Evolutionary conservation across 1,140 invertebrate genomes (phyloP), one percentile per base, ranked within the genome.

Genomic region (Chrysoperla carnea): DNA sequence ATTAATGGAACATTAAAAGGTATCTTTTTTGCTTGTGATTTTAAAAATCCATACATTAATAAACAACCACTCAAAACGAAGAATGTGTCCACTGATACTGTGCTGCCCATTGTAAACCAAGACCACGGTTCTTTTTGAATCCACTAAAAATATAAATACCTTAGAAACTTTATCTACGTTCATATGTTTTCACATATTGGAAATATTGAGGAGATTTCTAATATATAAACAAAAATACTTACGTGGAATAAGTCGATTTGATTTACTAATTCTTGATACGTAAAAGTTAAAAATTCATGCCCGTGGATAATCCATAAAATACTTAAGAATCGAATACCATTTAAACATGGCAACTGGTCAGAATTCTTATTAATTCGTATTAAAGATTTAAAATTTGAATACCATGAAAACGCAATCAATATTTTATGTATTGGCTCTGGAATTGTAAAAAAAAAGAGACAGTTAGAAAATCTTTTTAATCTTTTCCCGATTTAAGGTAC

Each of bases 231-330:
- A n/a, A n/a, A n/a, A n/a, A n/a, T n/a, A n/a, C 36, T 45, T 41
- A 45, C 39, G 7, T 39, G 35, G n/a, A 36, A 39, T 29, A 41
- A 14, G 28, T 45, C 43, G 14, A 37, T 6, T 23, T 33, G 31
- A 29, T 46, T 46, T 15, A 28, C 40, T 14, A 39, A 15, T 23
- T 40, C 36, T 15, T 37, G 40, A 38, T 23, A 36, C 9, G 27
- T 29, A 12, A 33, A 39, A 23, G 17, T 37, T 38, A 39, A 39
- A 38, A 40, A 68, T 4, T 58, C 51, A 36, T 79, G 76, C 0
- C 73, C 73, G 2, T 77, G 49, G 6, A 79, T 63, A n/a, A 79
- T 69, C 76, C 76, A 79, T 27, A 66, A 54, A 60, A 76, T 73
- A 37, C 69, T 70, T 23, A 78, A 52, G 15, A 68, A 62, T 37